These are phyloP conservation scores for Anthopleura sola DNA, from an alignment of 64 coral and sea anemone species.

Conservation along the genomic window DNA sequence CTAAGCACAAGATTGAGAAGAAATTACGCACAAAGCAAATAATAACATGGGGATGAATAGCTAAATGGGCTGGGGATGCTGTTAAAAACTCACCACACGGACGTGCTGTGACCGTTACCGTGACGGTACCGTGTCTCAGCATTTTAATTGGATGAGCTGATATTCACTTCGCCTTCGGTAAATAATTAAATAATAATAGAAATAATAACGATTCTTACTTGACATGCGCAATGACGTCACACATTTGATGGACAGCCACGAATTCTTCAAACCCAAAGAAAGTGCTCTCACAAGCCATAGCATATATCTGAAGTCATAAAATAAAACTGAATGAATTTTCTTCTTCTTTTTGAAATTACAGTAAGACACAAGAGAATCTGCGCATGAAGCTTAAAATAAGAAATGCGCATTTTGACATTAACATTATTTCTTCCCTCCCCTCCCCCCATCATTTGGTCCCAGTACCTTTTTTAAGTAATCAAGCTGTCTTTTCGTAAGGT, in stretches of 20 bases:
- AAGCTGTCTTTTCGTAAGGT: constrained; percentile 62
- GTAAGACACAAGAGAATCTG: no score
- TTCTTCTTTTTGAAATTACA: no score
- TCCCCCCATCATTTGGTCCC: no score
- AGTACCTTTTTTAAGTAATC: constrained; percentile 79
- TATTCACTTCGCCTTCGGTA: no score
- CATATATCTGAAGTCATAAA: constrained; percentile 46
- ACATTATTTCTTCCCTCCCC: no score
- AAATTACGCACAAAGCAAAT: no score
- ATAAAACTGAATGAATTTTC: not conserved
- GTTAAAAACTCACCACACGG: no score
- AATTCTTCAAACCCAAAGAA: constrained; percentile 92
- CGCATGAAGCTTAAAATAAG: not conserved
- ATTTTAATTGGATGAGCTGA: no score
- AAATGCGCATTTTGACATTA: not conserved
- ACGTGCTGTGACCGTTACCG: no score
- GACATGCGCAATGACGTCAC: constrained; percentile 52
- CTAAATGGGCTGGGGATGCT: no score
- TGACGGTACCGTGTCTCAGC: no score
- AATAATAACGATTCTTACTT: constrained; percentile 35
- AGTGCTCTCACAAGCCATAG: constrained; percentile 85
- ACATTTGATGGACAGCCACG: constrained; percentile 68
- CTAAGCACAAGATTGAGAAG: not conserved
- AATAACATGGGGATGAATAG: no score
- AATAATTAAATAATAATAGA: not conserved